Conservation (phyloP, 2,797 vertebrate genomes). For the Molossus molossus region DNA sequence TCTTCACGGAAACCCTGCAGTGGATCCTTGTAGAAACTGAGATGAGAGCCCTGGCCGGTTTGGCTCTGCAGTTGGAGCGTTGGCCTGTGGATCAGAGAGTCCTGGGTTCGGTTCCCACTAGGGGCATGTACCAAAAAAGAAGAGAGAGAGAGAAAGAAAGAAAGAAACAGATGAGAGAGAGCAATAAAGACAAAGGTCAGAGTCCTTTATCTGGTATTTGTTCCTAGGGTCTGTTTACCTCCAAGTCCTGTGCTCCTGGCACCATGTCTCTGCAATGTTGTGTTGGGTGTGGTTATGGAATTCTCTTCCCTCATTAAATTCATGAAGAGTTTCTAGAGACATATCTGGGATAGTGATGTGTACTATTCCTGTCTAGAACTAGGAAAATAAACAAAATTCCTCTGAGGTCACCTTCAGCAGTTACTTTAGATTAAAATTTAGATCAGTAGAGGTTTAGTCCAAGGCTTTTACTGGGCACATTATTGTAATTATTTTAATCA, state of each 20-base stretch:
- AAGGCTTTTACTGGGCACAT: constrained; percentile 57
- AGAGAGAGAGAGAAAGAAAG: no score
- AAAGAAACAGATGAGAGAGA: background rate
- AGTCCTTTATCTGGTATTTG: constrained; percentile 51
- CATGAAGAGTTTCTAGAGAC: constrained; percentile 49
- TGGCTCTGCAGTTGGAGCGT: no score
- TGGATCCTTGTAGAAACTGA: background rate
- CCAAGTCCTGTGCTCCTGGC: background rate
- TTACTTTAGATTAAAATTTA: constrained; percentile 73
- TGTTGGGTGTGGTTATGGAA: background rate
- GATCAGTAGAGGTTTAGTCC: constrained; percentile 50
- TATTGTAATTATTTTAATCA: constrained; percentile 20
- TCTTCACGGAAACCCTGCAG: constrained; percentile 28
- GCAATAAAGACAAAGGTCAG: constrained; percentile 46
- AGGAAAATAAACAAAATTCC: constrained; percentile 52
- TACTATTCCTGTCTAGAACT: background rate
- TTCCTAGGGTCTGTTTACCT: background rate
- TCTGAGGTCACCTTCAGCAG: background rate
- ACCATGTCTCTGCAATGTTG: constrained; percentile 13
- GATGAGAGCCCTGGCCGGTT: background rate
- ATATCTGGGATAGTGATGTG: constrained; percentile 43
- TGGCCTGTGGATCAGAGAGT: no score
- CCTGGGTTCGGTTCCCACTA: no score
- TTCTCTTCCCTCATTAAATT: constrained; percentile 38
- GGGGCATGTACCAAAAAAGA: no score